These are phyloP conservation scores for Paradisaea rubra DNA, from an alignment of 2,113 vertebrate genomes.

Conservation along the genomic window DNA sequence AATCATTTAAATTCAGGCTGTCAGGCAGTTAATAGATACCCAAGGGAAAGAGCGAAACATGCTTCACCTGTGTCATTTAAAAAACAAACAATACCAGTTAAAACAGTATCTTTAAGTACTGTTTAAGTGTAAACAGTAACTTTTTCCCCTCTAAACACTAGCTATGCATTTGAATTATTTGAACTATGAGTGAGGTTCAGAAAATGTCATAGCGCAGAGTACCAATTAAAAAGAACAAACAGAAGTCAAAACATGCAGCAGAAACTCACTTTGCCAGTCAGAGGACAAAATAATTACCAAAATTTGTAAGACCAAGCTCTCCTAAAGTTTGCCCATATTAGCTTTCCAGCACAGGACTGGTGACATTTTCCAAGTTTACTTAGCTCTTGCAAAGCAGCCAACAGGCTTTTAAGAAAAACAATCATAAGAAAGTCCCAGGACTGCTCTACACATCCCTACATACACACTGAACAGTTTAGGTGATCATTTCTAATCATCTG, in stretches of 20 bases:
- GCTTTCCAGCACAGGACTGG: not conserved
- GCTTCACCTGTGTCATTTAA: not conserved
- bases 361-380: not conserved
- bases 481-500: not conserved
- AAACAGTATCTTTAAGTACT: not conserved
- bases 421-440: not conserved
- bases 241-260: slow-evolving; percentile 1
- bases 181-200: not conserved
- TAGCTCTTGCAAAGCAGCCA: not conserved
- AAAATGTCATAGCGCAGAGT: not conserved
- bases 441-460: not conserved
- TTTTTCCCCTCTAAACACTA: not conserved
- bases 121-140: not conserved
- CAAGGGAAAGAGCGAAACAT: not conserved
- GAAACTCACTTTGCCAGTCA: not conserved
- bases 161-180: not conserved
- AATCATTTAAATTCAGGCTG: not conserved
- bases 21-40: not conserved
- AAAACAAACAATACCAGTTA: not conserved
- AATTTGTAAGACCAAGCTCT: not conserved
- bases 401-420: not conserved
- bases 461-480: not conserved
- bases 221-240: slow-evolving; percentile 9
- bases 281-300: not conserved
- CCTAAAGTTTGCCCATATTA: not conserved